Conservation (phyloP, 2,113 vertebrate species). For the Thalassoma bifasciatum region DNA sequence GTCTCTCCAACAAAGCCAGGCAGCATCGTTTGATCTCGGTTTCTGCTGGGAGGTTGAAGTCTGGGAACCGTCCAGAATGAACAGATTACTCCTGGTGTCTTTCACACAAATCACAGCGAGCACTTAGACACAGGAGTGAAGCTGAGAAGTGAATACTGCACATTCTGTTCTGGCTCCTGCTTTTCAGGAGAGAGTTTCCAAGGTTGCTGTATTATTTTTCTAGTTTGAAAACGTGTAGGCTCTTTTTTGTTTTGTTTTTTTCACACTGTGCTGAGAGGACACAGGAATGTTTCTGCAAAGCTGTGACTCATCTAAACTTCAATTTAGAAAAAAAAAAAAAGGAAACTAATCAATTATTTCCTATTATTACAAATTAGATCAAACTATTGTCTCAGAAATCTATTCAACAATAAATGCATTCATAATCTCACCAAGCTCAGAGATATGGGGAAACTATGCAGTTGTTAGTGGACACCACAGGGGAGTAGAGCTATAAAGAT, state of each 20-base stretch:
- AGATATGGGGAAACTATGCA: not conserved
- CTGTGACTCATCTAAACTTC: not conserved
- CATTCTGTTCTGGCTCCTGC: no score
- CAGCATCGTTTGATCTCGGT: constrained; percentile 23
- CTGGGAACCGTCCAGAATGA: constrained; percentile 42
- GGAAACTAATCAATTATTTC: not conserved
- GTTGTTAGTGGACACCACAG: not conserved
- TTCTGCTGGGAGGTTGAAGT: not conserved
- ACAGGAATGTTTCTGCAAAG: not conserved
- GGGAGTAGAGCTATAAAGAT: not conserved
- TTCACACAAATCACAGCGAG: not conserved
- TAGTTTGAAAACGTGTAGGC: not conserved
- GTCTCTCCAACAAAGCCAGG: not conserved
- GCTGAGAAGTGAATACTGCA: not conserved
- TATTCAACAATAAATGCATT: no score
- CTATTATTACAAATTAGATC: not conserved
- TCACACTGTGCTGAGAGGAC: not conserved
- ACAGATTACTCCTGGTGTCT: not conserved
- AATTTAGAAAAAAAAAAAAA: no score
- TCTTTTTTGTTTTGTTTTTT: not conserved
- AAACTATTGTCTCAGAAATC: not conserved
- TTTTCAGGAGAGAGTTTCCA: no score
- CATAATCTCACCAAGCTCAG: not conserved
- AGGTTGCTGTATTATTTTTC: no score
- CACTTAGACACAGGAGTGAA: not conserved